phyloP scores from a whole-genome alignment of 2,888 invertebrate species.

The Drosophila cognata region DNA sequence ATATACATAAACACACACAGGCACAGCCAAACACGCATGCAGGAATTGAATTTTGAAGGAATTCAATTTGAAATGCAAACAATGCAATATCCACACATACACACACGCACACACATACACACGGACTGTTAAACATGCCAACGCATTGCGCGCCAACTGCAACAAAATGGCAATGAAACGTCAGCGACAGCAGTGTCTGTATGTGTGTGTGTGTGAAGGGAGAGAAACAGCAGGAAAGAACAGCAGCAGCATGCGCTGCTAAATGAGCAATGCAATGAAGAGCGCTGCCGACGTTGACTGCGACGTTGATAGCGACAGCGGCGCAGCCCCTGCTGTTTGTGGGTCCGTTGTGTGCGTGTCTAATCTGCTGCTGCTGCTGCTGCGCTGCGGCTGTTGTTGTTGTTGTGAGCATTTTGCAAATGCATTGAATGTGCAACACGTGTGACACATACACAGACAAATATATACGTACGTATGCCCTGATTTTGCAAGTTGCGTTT shows the following conservation, averaged over 20 bases:
- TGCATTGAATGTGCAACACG: conserved; percentile 69
- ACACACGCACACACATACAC: conserved; percentile 28
- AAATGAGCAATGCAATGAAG: conserved; percentile 51
- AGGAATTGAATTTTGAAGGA: conserved; percentile 73
- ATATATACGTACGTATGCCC: conserved; percentile 21
- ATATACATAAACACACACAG: conserved; percentile 21
- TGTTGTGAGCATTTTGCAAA: conserved; percentile 35
- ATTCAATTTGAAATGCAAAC: conserved; percentile 81
- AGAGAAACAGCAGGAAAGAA: conserved; percentile 13
- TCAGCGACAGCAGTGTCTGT: conserved; percentile 2
- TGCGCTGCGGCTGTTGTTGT: conserved; percentile 4
- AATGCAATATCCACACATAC: conserved; percentile 61
- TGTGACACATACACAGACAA: conserved; percentile 39
- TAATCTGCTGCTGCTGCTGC: conserved; percentile 53
- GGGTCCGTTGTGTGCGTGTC: conserved; percentile 63
- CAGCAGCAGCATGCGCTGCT: conserved; percentile 11
- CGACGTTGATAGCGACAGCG: background rate
- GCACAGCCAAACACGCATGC: conserved; percentile 13
- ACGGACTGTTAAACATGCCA: conserved; percentile 48
- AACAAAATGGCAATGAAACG: conserved; percentile 79
- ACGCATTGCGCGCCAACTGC: conserved; percentile 74
- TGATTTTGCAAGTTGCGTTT: conserved; percentile 36
- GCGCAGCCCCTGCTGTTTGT: conserved; percentile 34
- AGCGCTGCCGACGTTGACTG: background rate
- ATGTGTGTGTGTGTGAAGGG: background rate